Evolutionary conservation across 2,888 invertebrate genomes (phyloP), one percentile per base, ranked within the genome.

Genomic region (Drosophila glabriapex): DNA sequence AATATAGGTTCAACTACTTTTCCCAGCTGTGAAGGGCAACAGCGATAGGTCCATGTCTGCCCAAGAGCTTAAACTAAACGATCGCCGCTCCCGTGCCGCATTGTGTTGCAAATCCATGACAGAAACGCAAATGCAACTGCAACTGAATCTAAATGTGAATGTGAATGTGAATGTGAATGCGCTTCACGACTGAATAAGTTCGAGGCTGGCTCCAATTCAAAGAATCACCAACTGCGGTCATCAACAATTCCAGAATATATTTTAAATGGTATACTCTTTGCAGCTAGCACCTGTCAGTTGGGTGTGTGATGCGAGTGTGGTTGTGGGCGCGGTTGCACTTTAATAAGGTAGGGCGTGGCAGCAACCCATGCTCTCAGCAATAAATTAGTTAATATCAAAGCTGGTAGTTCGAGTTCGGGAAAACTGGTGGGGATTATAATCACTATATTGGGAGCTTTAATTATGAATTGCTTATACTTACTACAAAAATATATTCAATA

Each of bases 121-220:
- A 75, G 46, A 77, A 53, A 46, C 35, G 16, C 33, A 39, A 64
- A n/a, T 49, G 37, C 22, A 54, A 62, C 31, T 29, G 50, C 54
- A 59, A 62, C 25, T 37, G 52, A 55, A 55, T 75, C 54, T 63
- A 59, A 72, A 71, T 77, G 65, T 66, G 71, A 31, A 31, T 29
- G 29, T 29, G n/a, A n/a, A n/a, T 25, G 25, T 25, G 31, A 68
- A 71, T 80, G 65, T 67, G 81, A 68, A 78, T 83, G 81, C 73
- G 85, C 84, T 81, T 90, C 89, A 88, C 88, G 91, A 85, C 70
- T 89, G 88, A 88, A 84, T 88, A 83, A 89, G 78, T 85, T 83
- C 82, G 85, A 84, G 83, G 84, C 89, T 90, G 80, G 74, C 76
- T 71, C 61, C 78, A 78, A 73, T 50, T 64, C 69, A 59, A 37